These are phyloP conservation scores for Otus sunia DNA, from an alignment of 2,113 vertebrate genomes.

Conservation along the genomic window DNA sequence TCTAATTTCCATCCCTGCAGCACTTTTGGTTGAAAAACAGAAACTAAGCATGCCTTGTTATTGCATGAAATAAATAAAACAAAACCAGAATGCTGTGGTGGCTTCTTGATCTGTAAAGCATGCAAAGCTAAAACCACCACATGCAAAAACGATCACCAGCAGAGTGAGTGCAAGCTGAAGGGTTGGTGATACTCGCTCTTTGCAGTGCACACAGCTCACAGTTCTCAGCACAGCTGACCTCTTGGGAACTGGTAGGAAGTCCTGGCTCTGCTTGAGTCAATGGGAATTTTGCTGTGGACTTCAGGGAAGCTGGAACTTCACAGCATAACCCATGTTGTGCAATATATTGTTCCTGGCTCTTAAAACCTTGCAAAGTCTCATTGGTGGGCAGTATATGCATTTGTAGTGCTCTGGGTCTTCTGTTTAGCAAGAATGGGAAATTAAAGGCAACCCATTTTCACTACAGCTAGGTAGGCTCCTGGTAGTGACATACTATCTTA, in stretches of 20 bases:
- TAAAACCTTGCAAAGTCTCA: not conserved
- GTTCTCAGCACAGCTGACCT: not conserved
- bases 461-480: not conserved
- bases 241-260: slow-evolving; percentile 51
- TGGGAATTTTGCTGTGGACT: slow-evolving; percentile 39
- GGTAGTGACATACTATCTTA: not conserved
- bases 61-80: slow-evolving; percentile 54
- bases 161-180: not conserved
- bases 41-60: not conserved
- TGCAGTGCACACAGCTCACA: not conserved
- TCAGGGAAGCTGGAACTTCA: slow-evolving; percentile 12
- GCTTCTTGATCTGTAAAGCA: slow-evolving; percentile 28
- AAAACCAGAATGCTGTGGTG: slow-evolving; percentile 20
- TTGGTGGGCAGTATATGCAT: not conserved
- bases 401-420: not conserved
- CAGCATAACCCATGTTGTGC: not conserved
- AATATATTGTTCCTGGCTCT: not conserved
- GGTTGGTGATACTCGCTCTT: not conserved
- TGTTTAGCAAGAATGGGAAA: not conserved
- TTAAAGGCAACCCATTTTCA: not conserved
- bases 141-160: slow-evolving; percentile 30
- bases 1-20: slow-evolving; percentile 6
- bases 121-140: slow-evolving; percentile 12
- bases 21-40: slow-evolving; percentile 37
- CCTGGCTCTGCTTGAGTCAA: slow-evolving; percentile 43